Evolutionary conservation across 2,113 vertebrate genomes (phyloP), one percentile per base, ranked within the genome.

Genomic region (Psittacula cyanocephala): DNA sequence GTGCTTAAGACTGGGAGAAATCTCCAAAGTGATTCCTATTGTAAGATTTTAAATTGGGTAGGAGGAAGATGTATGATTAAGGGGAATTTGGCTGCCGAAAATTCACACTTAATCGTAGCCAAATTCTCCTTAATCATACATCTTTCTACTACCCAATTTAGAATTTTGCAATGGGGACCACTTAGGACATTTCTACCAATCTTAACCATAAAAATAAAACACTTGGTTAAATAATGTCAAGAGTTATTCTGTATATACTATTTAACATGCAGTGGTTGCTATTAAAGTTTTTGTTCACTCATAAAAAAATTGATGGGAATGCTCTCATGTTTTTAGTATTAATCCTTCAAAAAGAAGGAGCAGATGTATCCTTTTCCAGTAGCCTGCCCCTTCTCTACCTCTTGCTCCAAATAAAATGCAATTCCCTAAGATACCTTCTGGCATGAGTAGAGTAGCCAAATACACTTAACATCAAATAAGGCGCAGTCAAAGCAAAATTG

Each of bases 11-110:
- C 4, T 39, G 69, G 35, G 44, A 79, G 74, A 79, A 69, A 31
- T 57, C 39, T 78, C 39, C 18, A 22, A 50, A 65, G 13, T 31
- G 11, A 17, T 59, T 33, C n/a, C n/a, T 0, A 0, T 0, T 27
- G 23, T 18, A 49, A 49, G 47, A 89, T 35, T 47, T 83, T 37
- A 59, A 75, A 39, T 17, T 29, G 60, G 2, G 10, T 29, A 39
- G 37, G 47, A 57, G 41, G 43, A 72, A 90, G 23, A 24, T 64
- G 9, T 15, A 44, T 57, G 13, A 16, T 59, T 39, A 49, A 22
- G 15, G 44, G 19, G 28, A 91, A 49, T 72, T 59, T 64, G 50
- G 17, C 39, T 53, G 33, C 57, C 35, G 57, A 35, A 59, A 59
- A 23, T 35, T 59, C 57, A 35, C 22, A 35, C 33, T 59, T 59